phyloP scores from a whole-genome alignment of 92 coral and sea anemone genomes.

The Ricordea florida region DNA sequence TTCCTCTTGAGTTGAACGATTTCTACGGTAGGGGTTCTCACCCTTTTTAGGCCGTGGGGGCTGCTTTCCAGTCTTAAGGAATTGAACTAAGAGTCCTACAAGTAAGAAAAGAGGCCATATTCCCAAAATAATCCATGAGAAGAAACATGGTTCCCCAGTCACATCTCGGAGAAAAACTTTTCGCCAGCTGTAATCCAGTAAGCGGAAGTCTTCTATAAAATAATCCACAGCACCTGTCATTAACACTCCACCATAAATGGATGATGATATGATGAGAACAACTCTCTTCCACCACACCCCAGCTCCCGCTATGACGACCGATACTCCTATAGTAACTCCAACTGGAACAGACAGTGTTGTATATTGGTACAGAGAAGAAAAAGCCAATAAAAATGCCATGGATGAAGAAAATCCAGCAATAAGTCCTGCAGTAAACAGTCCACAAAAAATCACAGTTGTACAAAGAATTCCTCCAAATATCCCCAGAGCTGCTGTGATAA shows the following conservation, averaged over 20 bases:
- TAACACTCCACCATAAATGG: slow-evolving; percentile 82
- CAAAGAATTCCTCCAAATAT: slow-evolving; percentile 91
- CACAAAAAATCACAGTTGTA: slow-evolving; percentile 89
- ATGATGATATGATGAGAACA: slow-evolving; percentile 67
- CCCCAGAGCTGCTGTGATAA: slow-evolving; percentile 88
- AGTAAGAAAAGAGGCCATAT: slow-evolving; percentile 76
- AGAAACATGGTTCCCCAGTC: slow-evolving; percentile 58
- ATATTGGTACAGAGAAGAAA: slow-evolving; percentile 62
- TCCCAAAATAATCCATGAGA: slow-evolving; percentile 89
- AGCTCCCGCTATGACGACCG: slow-evolving; percentile 81
- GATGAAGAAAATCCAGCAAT: slow-evolving; percentile 83
- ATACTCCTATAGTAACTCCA: slow-evolving; percentile 66
- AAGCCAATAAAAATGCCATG: slow-evolving; percentile 72
- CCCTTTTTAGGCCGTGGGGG: slow-evolving; percentile 81
- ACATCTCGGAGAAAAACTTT: slow-evolving; percentile 62
- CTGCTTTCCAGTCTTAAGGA: slow-evolving; percentile 87
- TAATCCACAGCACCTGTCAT: slow-evolving; percentile 80
- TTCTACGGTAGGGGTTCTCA: slow-evolving; percentile 72
- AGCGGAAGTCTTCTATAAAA: slow-evolving; percentile 84
- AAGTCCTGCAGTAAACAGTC: slow-evolving; percentile 83
- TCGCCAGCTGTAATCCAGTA: slow-evolving; percentile 59
- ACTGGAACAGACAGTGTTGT: slow-evolving; percentile 77
- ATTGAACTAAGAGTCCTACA: slow-evolving; percentile 89
- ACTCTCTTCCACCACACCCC: slow-evolving; percentile 96
- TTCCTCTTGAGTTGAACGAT: slow-evolving; percentile 28